Base-by-base conservation (phyloP, 2,797 vertebrate genomes). In the Phataginus tricuspis region DNA sequence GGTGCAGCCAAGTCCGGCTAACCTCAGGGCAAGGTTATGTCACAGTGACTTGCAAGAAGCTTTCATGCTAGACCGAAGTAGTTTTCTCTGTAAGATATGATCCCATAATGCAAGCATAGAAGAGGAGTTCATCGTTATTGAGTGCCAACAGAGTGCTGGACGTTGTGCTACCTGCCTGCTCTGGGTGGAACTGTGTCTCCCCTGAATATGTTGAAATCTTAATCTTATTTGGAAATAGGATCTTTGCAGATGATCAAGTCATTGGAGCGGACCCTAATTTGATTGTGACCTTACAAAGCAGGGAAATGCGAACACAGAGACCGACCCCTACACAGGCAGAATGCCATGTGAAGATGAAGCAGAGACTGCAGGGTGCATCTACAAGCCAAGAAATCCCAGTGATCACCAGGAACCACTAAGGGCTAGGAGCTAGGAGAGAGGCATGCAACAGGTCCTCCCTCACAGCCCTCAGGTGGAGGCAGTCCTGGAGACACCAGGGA, bases 161-260 rank as follows among this genome's bases (percentile, higher is more conserved):
- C 15, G 68, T 18, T 78, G 18, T 29, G 3, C 34, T 63, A 4
- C 31, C 55, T 49, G 3, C n/a, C 72, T 86, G 18, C 18, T 34
- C 2, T 25, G 37, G 25, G 5, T 31, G 42, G 68, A 84, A 27
- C 31, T 31, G 8, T 64, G 12, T 79, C 49, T 64, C 11, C 37
- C 23, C 19, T 55, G 5, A 5, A 84, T 59, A 59, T n/a, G 21
- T 59, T 77, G 34, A 94, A 92, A 12, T 77, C 31, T n/a, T 74
- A 39, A 59, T 18, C 51, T 94, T 95, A 64, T 80, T 91, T 92
- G 31, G 25, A 85, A 84, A 55, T 29, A 90, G 55, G n/a, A 39
- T 75, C 42, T 72, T 95, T 71, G 14, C 45, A 89, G 63, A 74
- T 37, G 51, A 39, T 75, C 19, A 55, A 51, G 25, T 45, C 29